These are phyloP conservation scores for Dendrocincla fuliginosa DNA, from an alignment of 2,797 vertebrate genomes.

Conservation along the genomic window DNA sequence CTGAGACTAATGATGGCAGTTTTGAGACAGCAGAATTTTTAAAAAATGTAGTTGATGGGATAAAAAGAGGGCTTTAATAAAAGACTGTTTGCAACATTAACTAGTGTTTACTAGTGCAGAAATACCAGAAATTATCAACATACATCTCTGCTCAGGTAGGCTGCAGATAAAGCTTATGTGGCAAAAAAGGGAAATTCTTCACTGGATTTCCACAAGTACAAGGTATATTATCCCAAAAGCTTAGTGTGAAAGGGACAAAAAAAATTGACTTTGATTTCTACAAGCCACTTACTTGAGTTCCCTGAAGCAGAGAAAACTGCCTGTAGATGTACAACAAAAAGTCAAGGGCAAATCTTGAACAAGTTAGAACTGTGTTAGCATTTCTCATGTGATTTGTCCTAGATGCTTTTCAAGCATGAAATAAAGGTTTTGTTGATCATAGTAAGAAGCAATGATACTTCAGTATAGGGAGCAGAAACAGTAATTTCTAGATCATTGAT, in stretches of 20 bases:
- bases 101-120: slow-evolving; percentile 13
- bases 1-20: slow-evolving; percentile 15
- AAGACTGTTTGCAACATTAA: slow-evolving; percentile 43
- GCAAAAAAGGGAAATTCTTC: not conserved
- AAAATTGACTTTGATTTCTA: not conserved
- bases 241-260: not conserved
- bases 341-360: slow-evolving; percentile 24
- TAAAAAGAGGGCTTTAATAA: not conserved
- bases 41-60: not conserved
- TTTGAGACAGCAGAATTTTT: slow-evolving; percentile 26
- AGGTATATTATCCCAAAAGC: not conserved
- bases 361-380: not conserved
- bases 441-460: not conserved
- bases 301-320: not conserved
- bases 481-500: not conserved
- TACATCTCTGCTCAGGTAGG: slow-evolving; percentile 18
- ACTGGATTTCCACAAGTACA: not conserved
- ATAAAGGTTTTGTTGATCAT: slow-evolving; percentile 8
- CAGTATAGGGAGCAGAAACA: not conserved
- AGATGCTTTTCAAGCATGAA: not conserved
- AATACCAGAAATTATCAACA: slow-evolving; percentile 47
- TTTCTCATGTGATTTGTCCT: not conserved
- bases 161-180: not conserved
- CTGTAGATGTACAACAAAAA: not conserved
- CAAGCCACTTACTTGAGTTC: not conserved